These are phyloP conservation scores for Xestia xanthographa DNA, from an alignment of 2,888 invertebrate genomes.

Conservation along the genomic window DNA sequence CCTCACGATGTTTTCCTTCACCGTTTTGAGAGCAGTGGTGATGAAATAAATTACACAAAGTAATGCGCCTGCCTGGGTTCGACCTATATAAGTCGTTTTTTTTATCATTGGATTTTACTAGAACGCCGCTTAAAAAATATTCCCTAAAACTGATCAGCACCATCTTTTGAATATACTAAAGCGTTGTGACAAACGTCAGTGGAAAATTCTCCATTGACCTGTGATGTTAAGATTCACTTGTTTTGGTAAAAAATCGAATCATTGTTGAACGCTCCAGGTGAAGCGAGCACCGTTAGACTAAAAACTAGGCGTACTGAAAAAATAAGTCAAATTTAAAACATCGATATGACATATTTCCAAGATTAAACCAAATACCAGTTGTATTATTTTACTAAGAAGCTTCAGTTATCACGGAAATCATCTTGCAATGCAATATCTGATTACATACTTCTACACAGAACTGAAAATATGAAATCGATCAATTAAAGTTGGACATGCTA, in stretches of 20 bases:
- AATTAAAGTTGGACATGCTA: slow-evolving; percentile 25
- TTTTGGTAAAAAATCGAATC: background rate
- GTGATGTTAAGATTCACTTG: background rate
- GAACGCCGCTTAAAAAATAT: too few species aligned
- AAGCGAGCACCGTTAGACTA: background rate
- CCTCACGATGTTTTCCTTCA: too few species aligned
- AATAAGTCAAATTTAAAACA: slow-evolving; percentile 3
- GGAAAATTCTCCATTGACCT: background rate
- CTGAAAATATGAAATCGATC: background rate
- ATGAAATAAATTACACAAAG: too few species aligned
- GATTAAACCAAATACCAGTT: background rate
- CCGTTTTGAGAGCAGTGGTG: too few species aligned
- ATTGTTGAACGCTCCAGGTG: background rate
- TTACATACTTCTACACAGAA: background rate
- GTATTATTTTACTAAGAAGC: background rate
- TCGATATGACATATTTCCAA: background rate
- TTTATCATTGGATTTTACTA: too few species aligned
- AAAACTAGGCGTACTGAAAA: background rate
- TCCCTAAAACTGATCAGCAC: too few species aligned
- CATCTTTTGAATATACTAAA: too few species aligned
- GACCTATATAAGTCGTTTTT: too few species aligned
- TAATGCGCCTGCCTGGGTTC: too few species aligned
- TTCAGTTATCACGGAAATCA: background rate
- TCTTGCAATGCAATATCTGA: background rate
- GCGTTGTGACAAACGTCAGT: too few species aligned